phyloP scores from a whole-genome alignment of 2,797 vertebrate species.

The Heteromormyrus szaboi region DNA sequence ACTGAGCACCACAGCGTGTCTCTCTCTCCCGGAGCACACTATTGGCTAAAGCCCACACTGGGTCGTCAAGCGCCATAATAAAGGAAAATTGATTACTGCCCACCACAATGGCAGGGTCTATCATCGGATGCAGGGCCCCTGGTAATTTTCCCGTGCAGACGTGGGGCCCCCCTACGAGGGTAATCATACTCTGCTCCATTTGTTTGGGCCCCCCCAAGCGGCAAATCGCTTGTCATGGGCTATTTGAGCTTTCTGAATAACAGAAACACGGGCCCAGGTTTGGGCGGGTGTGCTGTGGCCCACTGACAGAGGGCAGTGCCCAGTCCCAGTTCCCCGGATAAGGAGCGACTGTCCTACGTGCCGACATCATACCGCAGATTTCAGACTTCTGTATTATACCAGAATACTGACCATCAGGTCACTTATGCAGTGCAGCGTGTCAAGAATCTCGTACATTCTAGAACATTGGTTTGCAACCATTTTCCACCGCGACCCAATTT shows the following conservation, averaged over 20 bases:
- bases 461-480: background rate
- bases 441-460: background rate
- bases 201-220: conserved; percentile 48
- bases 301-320: background rate
- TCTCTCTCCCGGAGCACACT: background rate
- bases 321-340: background rate
- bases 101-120: background rate
- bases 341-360: background rate
- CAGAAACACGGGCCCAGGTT: conserved; percentile 28
- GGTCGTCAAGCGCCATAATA: conserved; percentile 8
- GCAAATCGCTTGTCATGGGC: conserved; percentile 58
- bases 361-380: background rate
- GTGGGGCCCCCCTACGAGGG: conserved; percentile 31
- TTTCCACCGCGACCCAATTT: background rate
- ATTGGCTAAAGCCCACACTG: background rate
- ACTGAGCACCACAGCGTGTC: background rate
- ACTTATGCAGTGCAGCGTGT: background rate
- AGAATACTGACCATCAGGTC: background rate
- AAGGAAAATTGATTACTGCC: conserved; percentile 21
- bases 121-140: conserved; percentile 34
- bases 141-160: background rate
- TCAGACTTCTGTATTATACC: background rate
- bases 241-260: conserved; percentile 51
- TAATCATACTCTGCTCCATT: conserved; percentile 47
- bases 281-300: background rate